phyloP scores from a whole-genome alignment of 2,888 invertebrate genomes.

The Aporophyla nigra region DNA sequence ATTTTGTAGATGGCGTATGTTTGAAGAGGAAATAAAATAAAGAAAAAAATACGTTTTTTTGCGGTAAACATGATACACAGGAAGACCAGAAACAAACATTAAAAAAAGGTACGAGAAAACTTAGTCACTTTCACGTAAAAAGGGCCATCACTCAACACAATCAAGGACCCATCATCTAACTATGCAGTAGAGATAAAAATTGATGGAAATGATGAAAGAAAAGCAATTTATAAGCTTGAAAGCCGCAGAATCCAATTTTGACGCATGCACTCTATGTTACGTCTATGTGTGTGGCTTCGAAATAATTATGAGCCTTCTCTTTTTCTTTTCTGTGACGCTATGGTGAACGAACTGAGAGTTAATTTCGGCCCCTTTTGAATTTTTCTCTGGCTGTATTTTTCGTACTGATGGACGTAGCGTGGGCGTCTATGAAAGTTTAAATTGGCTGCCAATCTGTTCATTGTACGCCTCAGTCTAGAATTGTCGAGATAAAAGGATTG shows the following conservation, averaged over 20 bases:
- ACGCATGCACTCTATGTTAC: background rate
- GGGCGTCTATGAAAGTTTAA: conserved; percentile 61
- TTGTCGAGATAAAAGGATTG: conserved; percentile 43
- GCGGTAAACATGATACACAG: too few relatives aligned
- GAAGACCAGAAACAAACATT: too few relatives aligned
- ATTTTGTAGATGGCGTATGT: too few relatives aligned
- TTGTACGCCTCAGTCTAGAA: conserved; percentile 30
- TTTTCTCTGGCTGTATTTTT: conserved; percentile 52
- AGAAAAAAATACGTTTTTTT: too few relatives aligned
- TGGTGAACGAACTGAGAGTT: conserved; percentile 56
- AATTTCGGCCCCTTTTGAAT: conserved; percentile 65
- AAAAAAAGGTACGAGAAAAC: too few relatives aligned
- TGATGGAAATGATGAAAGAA: background rate
- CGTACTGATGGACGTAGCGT: conserved; percentile 47
- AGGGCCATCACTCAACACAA: too few relatives aligned
- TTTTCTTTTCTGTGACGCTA: background rate
- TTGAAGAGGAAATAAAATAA: too few relatives aligned
- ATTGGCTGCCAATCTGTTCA: conserved; percentile 60
- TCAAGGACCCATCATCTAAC: too few relatives aligned
- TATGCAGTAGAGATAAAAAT: background rate
- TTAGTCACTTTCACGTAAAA: too few relatives aligned
- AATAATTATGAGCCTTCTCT: conserved; percentile 37
- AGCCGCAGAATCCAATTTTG: background rate
- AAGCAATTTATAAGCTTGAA: background rate
- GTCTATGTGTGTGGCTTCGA: background rate